phyloP scores from a whole-genome alignment of 2,113 vertebrate genomes.

The Pheucticus melanocephalus region DNA sequence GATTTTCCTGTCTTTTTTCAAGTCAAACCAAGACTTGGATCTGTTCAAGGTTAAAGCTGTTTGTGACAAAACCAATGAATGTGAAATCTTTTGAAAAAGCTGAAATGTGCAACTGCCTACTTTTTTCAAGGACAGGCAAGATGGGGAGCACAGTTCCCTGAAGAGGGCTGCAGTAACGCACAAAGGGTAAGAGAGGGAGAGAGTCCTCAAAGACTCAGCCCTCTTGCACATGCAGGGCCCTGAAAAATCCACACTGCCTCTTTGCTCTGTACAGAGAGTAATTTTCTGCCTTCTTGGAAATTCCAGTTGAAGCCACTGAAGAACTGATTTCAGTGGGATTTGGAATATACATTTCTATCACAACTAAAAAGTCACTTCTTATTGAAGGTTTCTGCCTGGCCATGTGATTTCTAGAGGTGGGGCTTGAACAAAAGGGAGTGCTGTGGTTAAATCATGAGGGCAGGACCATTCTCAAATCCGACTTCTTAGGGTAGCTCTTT shows the following conservation, averaged over 20 bases:
- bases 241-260: neutral
- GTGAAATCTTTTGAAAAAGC: neutral
- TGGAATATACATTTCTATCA: neutral
- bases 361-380: neutral
- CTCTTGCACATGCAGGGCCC: neutral
- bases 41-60: neutral
- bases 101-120: neutral
- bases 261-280: neutral
- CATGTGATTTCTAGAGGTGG: neutral
- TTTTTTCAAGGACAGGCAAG: neutral
- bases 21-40: neutral
- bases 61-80: neutral
- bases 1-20: slow-evolving; percentile 22
- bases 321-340: neutral
- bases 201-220: neutral
- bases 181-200: neutral
- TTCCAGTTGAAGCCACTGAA: neutral
- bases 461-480: neutral
- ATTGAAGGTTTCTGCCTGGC: neutral
- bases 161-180: neutral
- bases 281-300: neutral
- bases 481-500: neutral
- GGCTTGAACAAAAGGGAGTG: neutral
- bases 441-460: neutral
- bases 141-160: neutral